Evolutionary conservation across 2,113 vertebrate genomes (phyloP).

Genomic region (Myanophis thanlyinensis): DNA sequence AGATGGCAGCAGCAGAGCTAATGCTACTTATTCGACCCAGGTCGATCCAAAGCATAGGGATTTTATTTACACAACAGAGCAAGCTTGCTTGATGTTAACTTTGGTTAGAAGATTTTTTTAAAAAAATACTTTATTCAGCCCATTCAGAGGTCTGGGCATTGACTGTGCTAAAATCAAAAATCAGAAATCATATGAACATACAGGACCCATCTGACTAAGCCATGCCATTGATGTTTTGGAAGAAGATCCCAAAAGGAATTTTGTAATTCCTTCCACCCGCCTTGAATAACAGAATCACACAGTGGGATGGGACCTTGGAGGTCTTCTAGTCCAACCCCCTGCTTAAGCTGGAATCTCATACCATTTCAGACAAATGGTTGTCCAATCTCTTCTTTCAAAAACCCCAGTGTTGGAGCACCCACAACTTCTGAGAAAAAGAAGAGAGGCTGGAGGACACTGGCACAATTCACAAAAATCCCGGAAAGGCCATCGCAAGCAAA

Average conservation of each 20-base stretch:
- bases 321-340: neutral
- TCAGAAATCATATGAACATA: neutral
- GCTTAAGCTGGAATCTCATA: neutral
- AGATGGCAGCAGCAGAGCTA: neutral
- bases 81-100: neutral
- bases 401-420: no score
- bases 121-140: neutral
- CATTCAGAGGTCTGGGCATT: neutral
- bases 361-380: neutral
- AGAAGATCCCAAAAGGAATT: neutral
- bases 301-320: neutral
- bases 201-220: neutral
- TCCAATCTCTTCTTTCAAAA: neutral
- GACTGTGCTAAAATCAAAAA: neutral
- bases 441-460: neutral
- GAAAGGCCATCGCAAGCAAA: fast-evolving
- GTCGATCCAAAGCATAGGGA: neutral
- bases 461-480: neutral
- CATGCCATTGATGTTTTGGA: neutral
- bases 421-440: no score
- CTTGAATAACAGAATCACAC: neutral
- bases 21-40: neutral
- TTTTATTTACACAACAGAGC: neutral
- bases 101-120: neutral
- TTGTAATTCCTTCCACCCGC: neutral